These are phyloP conservation scores for Myotis myotis DNA, from an alignment of 2,797 vertebrate species.

Conservation along the genomic window DNA sequence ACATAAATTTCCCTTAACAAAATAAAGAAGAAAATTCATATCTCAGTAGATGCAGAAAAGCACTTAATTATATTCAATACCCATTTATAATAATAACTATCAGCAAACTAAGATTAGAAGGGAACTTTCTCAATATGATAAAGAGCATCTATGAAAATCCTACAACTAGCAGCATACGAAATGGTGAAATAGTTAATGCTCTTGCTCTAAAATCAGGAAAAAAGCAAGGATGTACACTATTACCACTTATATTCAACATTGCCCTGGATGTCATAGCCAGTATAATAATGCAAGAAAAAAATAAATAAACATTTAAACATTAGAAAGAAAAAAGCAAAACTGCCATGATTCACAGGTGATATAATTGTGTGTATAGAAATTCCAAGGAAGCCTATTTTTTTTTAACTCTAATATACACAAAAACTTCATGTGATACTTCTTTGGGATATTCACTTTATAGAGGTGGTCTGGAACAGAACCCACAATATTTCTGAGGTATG, in stretches of 20 bases:
- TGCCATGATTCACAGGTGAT: not conserved
- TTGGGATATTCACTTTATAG: not conserved
- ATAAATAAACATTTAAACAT: not conserved
- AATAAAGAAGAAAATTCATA: not conserved
- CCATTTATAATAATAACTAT: not conserved
- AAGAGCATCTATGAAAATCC: not conserved
- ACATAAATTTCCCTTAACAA: not conserved
- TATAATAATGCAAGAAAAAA: not conserved
- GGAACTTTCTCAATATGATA: not conserved
- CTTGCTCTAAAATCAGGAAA: not conserved
- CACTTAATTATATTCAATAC: not conserved
- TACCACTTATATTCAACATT: not conserved
- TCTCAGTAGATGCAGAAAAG: not conserved
- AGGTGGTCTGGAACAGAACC: not conserved
- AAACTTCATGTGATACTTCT: not conserved
- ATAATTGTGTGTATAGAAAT: not conserved
- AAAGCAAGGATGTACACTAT: not conserved
- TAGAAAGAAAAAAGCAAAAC: not conserved
- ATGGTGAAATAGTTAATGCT: not conserved
- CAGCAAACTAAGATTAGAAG: constrained; percentile 14
- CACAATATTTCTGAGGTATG: not conserved
- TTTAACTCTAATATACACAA: not conserved
- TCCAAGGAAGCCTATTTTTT: not conserved
- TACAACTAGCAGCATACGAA: not conserved
- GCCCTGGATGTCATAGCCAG: not conserved